Evolutionary conservation across 2,797 vertebrate genomes (phyloP), one percentile per base, ranked within the genome.

Genomic region (Tarsius wallacei): DNA sequence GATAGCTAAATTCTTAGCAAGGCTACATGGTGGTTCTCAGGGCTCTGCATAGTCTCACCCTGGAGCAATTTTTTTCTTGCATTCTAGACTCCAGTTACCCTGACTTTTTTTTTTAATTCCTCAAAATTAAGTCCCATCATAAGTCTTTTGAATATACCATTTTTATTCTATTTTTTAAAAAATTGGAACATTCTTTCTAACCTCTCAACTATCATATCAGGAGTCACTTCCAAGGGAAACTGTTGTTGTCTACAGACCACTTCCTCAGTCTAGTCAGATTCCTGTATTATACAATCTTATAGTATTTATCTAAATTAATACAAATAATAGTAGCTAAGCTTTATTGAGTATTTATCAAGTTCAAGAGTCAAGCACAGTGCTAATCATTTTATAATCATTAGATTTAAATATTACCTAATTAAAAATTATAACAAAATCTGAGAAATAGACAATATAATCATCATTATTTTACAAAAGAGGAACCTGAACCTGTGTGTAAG

Each of bases 241-340:
- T 68, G 11, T 42, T 87, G n/a, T 78, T 36, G 83, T 66, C 19
- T 12, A 64, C 1, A 76, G 2, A 70, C 9, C 28, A 8, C 33
- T 85, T 14, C 64, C 31, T 83, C 28, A 26, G 24, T 42, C 55
- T 53, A 81, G n/a, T 80, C 26, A 87, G 71, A 86, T 61, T 49
- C 14, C 17, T 94, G 93, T 81, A 7, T 81, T 47, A 61, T 26
- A 26, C 6, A 71, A 76, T 47, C 51, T 81, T 53, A 88, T 57
- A 55, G 26, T 94, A 88, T 91, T 93, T 87, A 87, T 31, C 59
- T 73, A 68, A 84, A 84, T 82, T 61, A 83, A 84, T 22, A 88
- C 14, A 42, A 97, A 91, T 21, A 87, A 33, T 91, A 74, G 53
- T 16, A 89, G n/a, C 55, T 80, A 77, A 15, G 85, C 49, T 93